phyloP scores from a whole-genome alignment of 2,797 vertebrate genomes.

The Rhabdomys pumilio region DNA sequence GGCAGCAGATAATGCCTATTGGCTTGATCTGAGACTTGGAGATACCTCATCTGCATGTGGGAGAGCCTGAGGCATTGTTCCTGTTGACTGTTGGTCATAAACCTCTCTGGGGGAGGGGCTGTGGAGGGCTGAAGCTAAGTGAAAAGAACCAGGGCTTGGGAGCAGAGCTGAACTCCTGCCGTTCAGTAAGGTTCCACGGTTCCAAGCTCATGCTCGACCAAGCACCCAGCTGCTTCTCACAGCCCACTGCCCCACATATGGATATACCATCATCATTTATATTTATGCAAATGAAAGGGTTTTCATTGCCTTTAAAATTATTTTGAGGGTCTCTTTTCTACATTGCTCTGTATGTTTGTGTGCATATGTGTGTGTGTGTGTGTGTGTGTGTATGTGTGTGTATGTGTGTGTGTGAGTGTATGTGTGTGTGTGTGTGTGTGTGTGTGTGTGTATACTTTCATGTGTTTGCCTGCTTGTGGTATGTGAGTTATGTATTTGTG shows the following conservation, averaged over 20 bases:
- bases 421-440: not conserved
- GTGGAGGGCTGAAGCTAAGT: no score
- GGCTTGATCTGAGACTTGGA: no score
- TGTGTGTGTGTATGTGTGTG: not conserved
- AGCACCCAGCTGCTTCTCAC: no score
- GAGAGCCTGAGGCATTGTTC: no score
- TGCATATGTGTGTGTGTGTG: not conserved
- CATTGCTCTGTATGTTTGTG: not conserved
- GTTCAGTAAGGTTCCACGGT: no score
- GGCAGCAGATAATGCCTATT: no score
- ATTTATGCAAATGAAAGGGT: not conserved
- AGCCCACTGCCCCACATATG: not conserved
- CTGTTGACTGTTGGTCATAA: no score
- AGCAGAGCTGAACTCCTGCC: no score
- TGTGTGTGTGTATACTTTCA: not conserved
- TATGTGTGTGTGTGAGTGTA: not conserved
- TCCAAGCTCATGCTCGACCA: no score
- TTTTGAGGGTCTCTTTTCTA: not conserved
- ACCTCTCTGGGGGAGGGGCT: no score
- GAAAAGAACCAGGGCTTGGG: no score
- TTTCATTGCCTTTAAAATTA: not conserved
- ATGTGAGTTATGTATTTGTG: not conserved
- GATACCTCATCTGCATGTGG: no score
- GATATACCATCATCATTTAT: not conserved
- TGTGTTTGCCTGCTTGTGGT: not conserved